Evolutionary conservation across 2,888 invertebrate genomes (phyloP), one percentile per base, ranked within the genome.

Genomic region (Quadroppia sp.): DNA sequence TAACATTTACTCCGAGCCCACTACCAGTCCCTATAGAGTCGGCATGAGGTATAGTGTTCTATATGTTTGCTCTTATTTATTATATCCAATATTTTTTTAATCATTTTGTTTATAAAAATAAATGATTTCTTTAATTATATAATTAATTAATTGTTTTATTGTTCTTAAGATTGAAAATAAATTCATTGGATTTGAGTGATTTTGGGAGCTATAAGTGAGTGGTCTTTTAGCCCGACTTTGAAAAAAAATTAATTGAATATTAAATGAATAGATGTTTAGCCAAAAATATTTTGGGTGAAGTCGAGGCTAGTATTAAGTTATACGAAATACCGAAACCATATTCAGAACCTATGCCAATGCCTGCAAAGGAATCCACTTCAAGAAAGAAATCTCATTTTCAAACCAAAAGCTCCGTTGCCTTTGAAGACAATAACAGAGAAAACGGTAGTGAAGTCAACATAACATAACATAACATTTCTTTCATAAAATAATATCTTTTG

Each of bases 271-370:
- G 91, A 80, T 94, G 94, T 86, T 91, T 94, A 83, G 92, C 92
- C 79, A 94, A 94, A 85, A 94, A 94, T 85, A 92, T 92, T 72
- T 87, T 94, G 67, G 94, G 94, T 76, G 94, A 94, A 85, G 94
- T 93, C 13, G 93, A 94, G 84, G 93, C 93, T 79, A 92, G 92
- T 79, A 93, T 94, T 82, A 87, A 92, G 82, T 87, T 94, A 78
- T 93, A 93, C 84, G 93, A 75, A 42, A 59, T 71, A 20, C 40
- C 36, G n/a, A 64, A n/a, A 30, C 36, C 59, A 30, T 25, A 59
- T 30, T 30, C 59, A 7, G 59, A 64, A 6, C 3, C n/a, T 36
- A 9, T 20, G 2, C 36, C 64, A 36, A 7, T 64, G 9, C 11
- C 36, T 20, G 7, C 36, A 17, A 64, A 64, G 25, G 64, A 64